These are phyloP conservation scores for Pseudorhombus dupliciocellatus DNA, from an alignment of 2,113 vertebrate species.

Conservation along the genomic window DNA sequence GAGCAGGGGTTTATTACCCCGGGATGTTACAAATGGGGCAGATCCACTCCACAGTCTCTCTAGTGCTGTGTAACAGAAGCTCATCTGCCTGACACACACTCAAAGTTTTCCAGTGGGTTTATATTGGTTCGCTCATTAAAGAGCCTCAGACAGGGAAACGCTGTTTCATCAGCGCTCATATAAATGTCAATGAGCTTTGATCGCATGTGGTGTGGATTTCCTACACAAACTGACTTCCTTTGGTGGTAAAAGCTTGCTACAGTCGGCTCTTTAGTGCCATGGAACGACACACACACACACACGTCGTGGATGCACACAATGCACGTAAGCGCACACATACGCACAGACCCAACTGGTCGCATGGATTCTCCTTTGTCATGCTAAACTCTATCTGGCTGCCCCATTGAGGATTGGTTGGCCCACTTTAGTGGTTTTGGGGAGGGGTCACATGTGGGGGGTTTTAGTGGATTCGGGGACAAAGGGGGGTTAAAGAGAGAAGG, in stretches of 20 bases:
- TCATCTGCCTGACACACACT: slow-evolving; percentile 40
- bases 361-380: slow-evolving; percentile 77
- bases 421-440: slow-evolving; percentile 51
- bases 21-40: slow-evolving; percentile 58
- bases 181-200: slow-evolving; percentile 62
- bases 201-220: slow-evolving; percentile 73
- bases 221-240: slow-evolving; percentile 64
- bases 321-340: slow-evolving; percentile 37
- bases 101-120: slow-evolving; percentile 50
- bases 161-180: slow-evolving; percentile 64
- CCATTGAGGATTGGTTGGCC: slow-evolving; percentile 65
- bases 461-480: slow-evolving; percentile 13
- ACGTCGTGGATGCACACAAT: neutral
- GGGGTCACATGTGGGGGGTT: slow-evolving; percentile 15
- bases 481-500: slow-evolving; percentile 30
- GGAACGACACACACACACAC: slow-evolving; percentile 20
- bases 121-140: slow-evolving; percentile 61
- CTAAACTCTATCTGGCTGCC: slow-evolving; percentile 69
- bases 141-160: slow-evolving; percentile 57
- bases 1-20: slow-evolving; percentile 35
- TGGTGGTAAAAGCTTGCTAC: slow-evolving; percentile 34
- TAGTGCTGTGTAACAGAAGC: slow-evolving; percentile 15
- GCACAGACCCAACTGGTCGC: slow-evolving; percentile 50
- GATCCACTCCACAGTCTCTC: slow-evolving; percentile 44
- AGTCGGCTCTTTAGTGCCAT: slow-evolving; percentile 24